These are phyloP conservation scores for Synaphobranchus kaupii DNA, from an alignment of 2,797 vertebrate species.

Conservation along the genomic window DNA sequence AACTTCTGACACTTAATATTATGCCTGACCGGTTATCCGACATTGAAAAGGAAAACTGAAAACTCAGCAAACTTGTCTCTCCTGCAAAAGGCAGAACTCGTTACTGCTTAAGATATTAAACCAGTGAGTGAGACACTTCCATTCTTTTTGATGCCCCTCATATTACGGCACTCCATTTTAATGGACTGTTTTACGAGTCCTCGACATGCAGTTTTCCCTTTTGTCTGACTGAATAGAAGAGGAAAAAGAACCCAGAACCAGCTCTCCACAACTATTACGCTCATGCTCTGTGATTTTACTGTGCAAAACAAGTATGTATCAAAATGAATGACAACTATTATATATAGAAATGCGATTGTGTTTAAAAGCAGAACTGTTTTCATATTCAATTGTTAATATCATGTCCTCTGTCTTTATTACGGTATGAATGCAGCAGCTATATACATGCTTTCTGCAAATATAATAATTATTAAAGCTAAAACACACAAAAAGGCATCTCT, in stretches of 20 bases:
- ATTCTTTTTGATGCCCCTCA: not conserved
- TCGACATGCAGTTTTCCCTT: not conserved
- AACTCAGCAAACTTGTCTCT: conserved; percentile 30
- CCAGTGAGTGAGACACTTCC: conserved; percentile 10
- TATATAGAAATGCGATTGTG: not conserved
- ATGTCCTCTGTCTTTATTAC: no score
- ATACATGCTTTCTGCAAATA: no score
- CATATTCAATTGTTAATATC: no score
- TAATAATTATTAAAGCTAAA: no score
- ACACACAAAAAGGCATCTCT: no score
- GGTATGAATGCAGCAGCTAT: no score
- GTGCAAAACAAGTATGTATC: not conserved
- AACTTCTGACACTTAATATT: conserved; percentile 39
- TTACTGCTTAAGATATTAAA: conserved; percentile 31
- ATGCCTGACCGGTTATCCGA: conserved; percentile 38
- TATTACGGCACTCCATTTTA: conserved; percentile 23
- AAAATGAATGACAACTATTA: not conserved
- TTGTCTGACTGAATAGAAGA: not conserved
- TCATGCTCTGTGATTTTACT: not conserved
- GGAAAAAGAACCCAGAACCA: not conserved
- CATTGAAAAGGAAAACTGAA: conserved; percentile 24
- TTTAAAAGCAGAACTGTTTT: no score
- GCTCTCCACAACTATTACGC: not conserved
- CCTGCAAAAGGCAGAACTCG: conserved; percentile 11
- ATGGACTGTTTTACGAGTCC: conserved; percentile 18